These are phyloP conservation scores for Caenorhabditis inopinata DNA, from an alignment of 1,140 invertebrate genomes.

Conservation along the genomic window DNA sequence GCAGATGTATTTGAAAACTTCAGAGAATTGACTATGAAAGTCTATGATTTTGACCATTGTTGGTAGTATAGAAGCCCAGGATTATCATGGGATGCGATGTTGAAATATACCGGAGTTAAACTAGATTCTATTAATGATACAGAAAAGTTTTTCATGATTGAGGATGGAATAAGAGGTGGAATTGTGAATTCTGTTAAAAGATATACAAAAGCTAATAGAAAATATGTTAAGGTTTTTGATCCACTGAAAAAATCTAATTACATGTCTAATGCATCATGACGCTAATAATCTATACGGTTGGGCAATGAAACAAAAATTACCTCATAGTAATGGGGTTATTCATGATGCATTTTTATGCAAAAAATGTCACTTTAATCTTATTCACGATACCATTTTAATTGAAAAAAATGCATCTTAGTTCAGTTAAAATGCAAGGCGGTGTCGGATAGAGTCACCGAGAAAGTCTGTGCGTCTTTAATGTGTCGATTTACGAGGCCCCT, in stretches of 20 bases:
- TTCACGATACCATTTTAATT: too few species aligned
- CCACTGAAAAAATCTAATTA: slow-evolving; percentile 47
- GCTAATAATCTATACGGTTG: slow-evolving; percentile 56
- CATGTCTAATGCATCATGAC: slow-evolving; percentile 56
- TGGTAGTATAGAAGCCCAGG: slow-evolving; percentile 57
- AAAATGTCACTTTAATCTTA: too few species aligned
- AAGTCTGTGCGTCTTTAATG: too few species aligned
- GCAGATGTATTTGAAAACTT: slow-evolving; percentile 62
- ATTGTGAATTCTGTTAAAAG: slow-evolving; percentile 50
- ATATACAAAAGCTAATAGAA: slow-evolving; percentile 59
- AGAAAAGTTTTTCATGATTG: slow-evolving; percentile 54
- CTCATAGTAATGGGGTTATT: slow-evolving; percentile 17
- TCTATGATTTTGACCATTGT: slow-evolving; percentile 58
- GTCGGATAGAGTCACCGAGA: too few species aligned
- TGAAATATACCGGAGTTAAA: slow-evolving; percentile 51
- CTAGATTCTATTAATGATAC: slow-evolving; percentile 48
- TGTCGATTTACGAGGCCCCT: too few species aligned
- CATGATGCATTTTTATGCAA: too few species aligned
- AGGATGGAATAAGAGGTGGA: slow-evolving; percentile 55
- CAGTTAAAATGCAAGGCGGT: too few species aligned
- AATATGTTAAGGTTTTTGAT: too few species aligned
- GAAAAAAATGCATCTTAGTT: too few species aligned
- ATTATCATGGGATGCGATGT: slow-evolving; percentile 56
- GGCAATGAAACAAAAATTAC: slow-evolving; percentile 44
- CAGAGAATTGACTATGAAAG: slow-evolving; percentile 46